Evolutionary conservation across 1,140 invertebrate species (phyloP).

Genomic region (Drosophila ercepeae): DNA sequence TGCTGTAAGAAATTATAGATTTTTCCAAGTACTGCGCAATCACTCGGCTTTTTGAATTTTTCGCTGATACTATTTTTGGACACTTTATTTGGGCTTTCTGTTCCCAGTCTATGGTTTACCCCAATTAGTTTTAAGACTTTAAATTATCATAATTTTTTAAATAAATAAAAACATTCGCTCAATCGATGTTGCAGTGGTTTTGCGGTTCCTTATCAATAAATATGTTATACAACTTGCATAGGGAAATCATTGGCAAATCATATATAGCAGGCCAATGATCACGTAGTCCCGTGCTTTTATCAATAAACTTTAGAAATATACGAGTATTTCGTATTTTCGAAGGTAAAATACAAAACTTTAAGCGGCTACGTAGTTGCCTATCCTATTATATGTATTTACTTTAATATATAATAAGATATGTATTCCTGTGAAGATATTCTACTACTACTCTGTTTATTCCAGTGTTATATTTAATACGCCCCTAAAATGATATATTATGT

Average conservation of each 20-base stretch:
- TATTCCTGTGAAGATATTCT: no score
- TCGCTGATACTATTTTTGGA: conserved; percentile 23
- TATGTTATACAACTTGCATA: conserved; percentile 37
- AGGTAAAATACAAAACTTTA: no score
- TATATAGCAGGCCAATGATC: conserved; percentile 31
- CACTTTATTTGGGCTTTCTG: neutral
- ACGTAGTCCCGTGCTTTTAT: conserved; percentile 43
- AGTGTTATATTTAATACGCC: neutral
- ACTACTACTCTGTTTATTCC: no score
- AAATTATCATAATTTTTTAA: neutral
- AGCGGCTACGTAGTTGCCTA: no score
- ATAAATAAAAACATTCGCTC: neutral
- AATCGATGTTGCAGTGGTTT: neutral
- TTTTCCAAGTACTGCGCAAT: conserved; percentile 53
- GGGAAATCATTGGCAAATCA: neutral
- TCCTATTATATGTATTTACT: no score
- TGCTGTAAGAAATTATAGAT: conserved; percentile 62
- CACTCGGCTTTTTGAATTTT: conserved; percentile 23
- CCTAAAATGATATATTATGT: conserved; percentile 2
- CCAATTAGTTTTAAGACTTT: neutral
- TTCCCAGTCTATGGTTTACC: conserved; percentile 5
- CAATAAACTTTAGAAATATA: neutral
- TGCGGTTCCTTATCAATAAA: neutral
- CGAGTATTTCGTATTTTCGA: no score
- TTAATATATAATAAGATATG: neutral